Conservation (phyloP, 2,888 invertebrate species). For the Nephrotoma flavescens region DNA sequence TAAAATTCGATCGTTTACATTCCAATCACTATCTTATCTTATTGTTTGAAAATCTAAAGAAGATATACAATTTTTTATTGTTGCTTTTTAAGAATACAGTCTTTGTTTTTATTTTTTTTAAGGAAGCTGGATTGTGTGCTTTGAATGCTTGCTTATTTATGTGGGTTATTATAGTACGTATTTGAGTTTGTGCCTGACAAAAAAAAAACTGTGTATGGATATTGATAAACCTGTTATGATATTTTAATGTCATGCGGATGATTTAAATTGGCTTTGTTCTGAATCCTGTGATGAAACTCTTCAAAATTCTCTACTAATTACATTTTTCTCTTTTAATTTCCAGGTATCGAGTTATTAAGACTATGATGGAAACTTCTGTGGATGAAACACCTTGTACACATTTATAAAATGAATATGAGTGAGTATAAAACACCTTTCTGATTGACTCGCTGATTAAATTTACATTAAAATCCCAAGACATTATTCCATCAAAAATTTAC, state of each 20-base stretch:
- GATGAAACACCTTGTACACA: not conserved
- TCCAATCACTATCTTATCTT: conserved; percentile 3
- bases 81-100: not conserved
- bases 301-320: too few relatives aligned
- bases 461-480: not conserved
- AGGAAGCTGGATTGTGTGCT: not conserved
- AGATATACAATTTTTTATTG: not conserved
- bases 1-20: conserved; percentile 3
- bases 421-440: not conserved
- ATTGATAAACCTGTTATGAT: not conserved
- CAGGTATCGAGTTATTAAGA: not conserved
- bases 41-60: not conserved
- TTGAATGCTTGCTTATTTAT: not conserved
- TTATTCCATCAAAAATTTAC: not conserved
- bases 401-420: not conserved
- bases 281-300: too few relatives aligned
- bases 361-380: not conserved
- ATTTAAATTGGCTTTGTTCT: too few relatives aligned
- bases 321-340: not conserved
- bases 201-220: not conserved
- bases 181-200: not conserved
- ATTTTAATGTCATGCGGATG: too few relatives aligned
- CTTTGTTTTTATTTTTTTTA: not conserved
- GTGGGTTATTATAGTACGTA: not conserved
- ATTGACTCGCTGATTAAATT: not conserved